These are phyloP conservation scores for Pycnomerus fuliginosus DNA, from an alignment of 2,888 invertebrate species.

Conservation along the genomic window DNA sequence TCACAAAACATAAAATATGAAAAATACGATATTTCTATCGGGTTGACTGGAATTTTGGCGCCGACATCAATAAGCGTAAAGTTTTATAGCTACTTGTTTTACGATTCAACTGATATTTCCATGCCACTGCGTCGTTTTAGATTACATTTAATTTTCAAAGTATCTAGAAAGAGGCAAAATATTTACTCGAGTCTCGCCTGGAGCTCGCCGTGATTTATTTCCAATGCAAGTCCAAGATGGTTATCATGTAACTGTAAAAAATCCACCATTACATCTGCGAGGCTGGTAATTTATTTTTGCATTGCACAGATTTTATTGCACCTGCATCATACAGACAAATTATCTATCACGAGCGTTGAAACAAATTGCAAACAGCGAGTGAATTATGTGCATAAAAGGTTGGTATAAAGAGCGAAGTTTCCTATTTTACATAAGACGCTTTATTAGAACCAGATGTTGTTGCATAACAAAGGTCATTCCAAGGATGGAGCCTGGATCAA, in stretches of 20 bases:
- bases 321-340: not conserved
- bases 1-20: not conserved
- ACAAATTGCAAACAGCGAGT: constrained; percentile 6
- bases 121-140: not conserved
- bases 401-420: constrained; percentile 5
- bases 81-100: constrained; percentile 2
- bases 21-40: not conserved
- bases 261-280: no score
- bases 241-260: no score
- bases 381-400: constrained; percentile 4
- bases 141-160: no score
- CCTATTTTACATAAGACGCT: constrained; percentile 10
- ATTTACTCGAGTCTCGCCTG: no score
- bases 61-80: constrained; percentile 4
- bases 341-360: constrained; percentile 1
- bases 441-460: constrained; percentile 12
- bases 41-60: constrained; percentile 6
- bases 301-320: no score
- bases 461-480: constrained; percentile 13
- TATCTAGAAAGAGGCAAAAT: no score
- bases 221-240: no score
- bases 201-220: no score
- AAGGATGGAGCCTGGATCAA: constrained; percentile 10
- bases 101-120: not conserved
- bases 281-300: no score